phyloP scores from a whole-genome alignment of 2,797 vertebrate genomes.

The Callimico goeldii region DNA sequence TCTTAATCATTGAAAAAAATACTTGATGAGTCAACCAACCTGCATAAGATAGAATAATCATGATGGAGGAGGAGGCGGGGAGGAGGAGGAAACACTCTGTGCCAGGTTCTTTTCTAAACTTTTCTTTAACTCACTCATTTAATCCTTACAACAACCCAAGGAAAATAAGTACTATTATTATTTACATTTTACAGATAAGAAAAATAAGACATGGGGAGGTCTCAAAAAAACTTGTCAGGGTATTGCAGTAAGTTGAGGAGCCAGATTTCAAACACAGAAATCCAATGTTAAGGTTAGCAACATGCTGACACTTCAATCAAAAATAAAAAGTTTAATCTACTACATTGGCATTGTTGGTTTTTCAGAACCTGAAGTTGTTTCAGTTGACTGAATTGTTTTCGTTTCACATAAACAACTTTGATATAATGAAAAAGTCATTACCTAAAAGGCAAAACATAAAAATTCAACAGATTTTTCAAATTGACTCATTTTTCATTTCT shows the following conservation, averaged over 20 bases:
- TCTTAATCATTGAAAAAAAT: not conserved
- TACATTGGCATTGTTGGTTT: not conserved
- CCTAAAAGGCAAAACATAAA: constrained; percentile 3
- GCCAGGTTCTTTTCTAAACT: not conserved
- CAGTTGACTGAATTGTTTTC: not conserved
- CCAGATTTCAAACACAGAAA: not conserved
- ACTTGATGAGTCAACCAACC: not conserved
- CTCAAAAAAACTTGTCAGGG: not conserved
- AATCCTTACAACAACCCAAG: not conserved
- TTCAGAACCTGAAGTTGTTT: constrained; percentile 11
- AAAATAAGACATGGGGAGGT: not conserved
- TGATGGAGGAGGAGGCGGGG: not conserved
- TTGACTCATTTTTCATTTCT: constrained; percentile 7
- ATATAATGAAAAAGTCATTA: not conserved
- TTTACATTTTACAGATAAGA: not conserved
- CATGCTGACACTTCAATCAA: not conserved
- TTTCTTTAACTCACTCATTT: not conserved
- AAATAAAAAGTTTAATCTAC: not conserved
- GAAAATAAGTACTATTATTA: not conserved
- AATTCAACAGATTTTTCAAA: constrained; percentile 2
- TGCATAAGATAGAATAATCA: not conserved
- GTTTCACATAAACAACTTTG: constrained; percentile 1
- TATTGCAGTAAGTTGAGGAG: not conserved
- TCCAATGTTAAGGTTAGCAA: not conserved
- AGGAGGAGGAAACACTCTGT: not conserved